Evolutionary conservation across 2,797 vertebrate species (phyloP), one percentile per base, ranked within the genome.

Genomic region (Hemitrygon akajei): DNA sequence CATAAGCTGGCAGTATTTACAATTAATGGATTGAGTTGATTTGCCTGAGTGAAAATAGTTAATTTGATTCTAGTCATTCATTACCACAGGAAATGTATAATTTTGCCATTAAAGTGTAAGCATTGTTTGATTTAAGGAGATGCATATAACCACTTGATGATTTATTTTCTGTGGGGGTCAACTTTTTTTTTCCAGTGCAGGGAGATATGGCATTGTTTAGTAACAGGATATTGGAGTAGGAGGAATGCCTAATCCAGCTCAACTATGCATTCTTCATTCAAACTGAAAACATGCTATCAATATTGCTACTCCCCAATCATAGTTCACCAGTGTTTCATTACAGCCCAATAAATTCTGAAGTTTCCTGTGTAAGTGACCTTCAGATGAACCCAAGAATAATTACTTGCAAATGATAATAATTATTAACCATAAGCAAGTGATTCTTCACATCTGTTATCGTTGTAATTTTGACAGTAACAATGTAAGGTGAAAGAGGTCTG

Each of bases 341-440:
- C 40, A 30, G 66, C 10, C 20, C 91, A 58, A 93, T 93, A 56
- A 93, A 76, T 93, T 76, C 71, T 14, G 71, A 93, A 76, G 37
- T 75, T 92, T 75, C 71, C 91, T 27, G 40, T 30, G 69, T 71
- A 75, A 10, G 69, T 76, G 69, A 93, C 91, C 91, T 93, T 76
- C 91, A 93, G 12, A 20, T 76, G 91, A 93, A 93, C 91, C 40
- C 91, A 47, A 22, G 47, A 93, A 76, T 76, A 93, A 93, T 93
- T 93, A 73, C 69, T 56, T 56, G 12, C 69, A 73, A 76, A 75
- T 22, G 60, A 66, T 76, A 76, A 93, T 93, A 93, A 93, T 93
- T 93, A 58, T 93, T 76, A 76, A 93, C 71, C 91, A 93, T 75
- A 76, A 92, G 37, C 69, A 92, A 93, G 73, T 93, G 71, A 93